Conservation (phyloP, 2,113 vertebrate genomes). For the Dicrurus megarhynchus region DNA sequence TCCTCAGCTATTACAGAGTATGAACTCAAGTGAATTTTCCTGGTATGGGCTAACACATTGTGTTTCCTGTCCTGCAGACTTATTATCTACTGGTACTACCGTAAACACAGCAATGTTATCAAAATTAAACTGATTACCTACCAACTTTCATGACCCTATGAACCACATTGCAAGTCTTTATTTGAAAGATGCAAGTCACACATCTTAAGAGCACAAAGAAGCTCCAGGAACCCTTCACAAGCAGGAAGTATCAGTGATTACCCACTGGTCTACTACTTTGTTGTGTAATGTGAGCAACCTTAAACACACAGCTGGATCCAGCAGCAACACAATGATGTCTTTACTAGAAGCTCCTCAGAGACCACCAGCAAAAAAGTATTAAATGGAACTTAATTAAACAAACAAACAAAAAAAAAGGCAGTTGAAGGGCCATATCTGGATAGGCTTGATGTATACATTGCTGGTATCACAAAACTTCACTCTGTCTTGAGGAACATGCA, state of each 20-base stretch:
- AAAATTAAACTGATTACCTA: not conserved
- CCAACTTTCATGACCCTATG: not conserved
- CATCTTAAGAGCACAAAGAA: not conserved
- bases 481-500: not conserved
- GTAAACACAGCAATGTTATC: not conserved
- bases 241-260: not conserved
- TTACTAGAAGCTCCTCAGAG: not conserved
- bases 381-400: not conserved
- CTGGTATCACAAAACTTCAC: not conserved
- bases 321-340: not conserved
- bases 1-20: not conserved
- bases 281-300: not conserved
- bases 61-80: not conserved
- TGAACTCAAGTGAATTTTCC: not conserved
- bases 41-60: not conserved
- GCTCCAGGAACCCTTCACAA: not conserved
- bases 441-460: not conserved
- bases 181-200: not conserved
- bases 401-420: not conserved
- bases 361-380: not conserved
- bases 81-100: not conserved
- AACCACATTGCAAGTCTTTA: not conserved
- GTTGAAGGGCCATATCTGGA: not conserved
- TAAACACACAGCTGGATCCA: not conserved
- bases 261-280: not conserved